phyloP scores from a whole-genome alignment of 92 coral and sea anemone genomes.

The Umimayanthus chanpuru region DNA sequence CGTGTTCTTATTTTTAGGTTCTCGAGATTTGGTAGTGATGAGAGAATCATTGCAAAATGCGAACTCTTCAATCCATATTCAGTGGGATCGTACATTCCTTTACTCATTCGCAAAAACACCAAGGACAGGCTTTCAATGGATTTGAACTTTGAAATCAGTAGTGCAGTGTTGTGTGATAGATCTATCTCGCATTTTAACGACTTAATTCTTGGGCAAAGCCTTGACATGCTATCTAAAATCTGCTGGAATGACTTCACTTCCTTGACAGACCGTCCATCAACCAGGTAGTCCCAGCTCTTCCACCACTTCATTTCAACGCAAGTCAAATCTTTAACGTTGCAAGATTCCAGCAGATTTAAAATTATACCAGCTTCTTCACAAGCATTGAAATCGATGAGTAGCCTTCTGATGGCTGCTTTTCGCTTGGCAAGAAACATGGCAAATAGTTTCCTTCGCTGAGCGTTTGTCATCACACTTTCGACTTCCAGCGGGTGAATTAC shows the following conservation, averaged over 20 bases:
- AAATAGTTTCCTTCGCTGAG: slow-evolving; percentile 50
- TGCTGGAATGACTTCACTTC: slow-evolving; percentile 39
- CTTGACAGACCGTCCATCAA: background rate
- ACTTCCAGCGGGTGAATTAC: background rate
- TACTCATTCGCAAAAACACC: slow-evolving; percentile 27
- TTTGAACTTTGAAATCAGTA: slow-evolving; percentile 47
- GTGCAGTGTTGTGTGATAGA: slow-evolving; percentile 54
- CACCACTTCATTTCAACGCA: slow-evolving; percentile 56
- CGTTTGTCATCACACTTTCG: slow-evolving; percentile 21
- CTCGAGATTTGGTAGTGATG: slow-evolving; percentile 52
- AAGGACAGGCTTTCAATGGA: slow-evolving; percentile 53
- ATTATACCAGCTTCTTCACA: slow-evolving; percentile 50
- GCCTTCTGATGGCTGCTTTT: slow-evolving; percentile 55
- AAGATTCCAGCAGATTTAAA: slow-evolving; percentile 43
- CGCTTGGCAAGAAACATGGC: slow-evolving; percentile 60
- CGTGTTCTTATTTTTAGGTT: slow-evolving; percentile 57
- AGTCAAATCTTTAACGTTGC: slow-evolving; percentile 55
- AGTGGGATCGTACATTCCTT: background rate
- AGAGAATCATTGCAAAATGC: slow-evolving; percentile 47
- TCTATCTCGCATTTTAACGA: slow-evolving; percentile 57
- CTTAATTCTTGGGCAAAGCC: slow-evolving; percentile 41
- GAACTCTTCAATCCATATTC: background rate
- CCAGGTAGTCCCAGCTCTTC: slow-evolving; percentile 9
- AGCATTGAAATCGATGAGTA: slow-evolving; percentile 50
- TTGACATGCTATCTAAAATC: slow-evolving; percentile 37